These are phyloP conservation scores for Ceratitis capitata DNA, from an alignment of 1,140 invertebrate species.

Conservation along the genomic window DNA sequence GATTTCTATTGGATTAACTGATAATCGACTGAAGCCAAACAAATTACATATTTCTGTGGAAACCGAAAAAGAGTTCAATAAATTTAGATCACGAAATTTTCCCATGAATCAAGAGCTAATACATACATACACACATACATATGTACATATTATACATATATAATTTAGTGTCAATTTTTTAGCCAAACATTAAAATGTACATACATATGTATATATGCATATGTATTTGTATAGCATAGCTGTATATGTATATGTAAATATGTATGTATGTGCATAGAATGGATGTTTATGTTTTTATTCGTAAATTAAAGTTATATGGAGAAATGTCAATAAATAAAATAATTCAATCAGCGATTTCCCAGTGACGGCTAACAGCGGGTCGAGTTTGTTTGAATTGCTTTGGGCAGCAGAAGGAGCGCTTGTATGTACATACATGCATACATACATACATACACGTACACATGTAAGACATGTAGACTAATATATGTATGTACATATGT, in stretches of 20 bases:
- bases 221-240: not conserved
- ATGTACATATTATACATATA: not conserved
- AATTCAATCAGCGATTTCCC: conserved; percentile 7
- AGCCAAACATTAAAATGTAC: not conserved
- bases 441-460: not conserved
- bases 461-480: not conserved
- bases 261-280: not conserved
- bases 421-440: not conserved
- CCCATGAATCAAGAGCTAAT: not conserved
- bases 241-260: not conserved
- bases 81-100: conserved; percentile 10
- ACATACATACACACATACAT: not conserved
- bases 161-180: not conserved
- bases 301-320: not conserved
- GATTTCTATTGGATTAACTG: not conserved
- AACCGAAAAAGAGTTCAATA: not conserved
- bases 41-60: not conserved
- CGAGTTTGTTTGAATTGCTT: not conserved
- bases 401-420: not conserved
- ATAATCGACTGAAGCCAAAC: not conserved
- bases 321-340: conserved; percentile 27
- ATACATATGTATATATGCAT: not conserved
- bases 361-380: not conserved
- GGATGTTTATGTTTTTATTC: not conserved
- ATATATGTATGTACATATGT: not conserved